Conservation (phyloP, 2,888 invertebrate genomes). For the Taphrorychus bicolor region DNA sequence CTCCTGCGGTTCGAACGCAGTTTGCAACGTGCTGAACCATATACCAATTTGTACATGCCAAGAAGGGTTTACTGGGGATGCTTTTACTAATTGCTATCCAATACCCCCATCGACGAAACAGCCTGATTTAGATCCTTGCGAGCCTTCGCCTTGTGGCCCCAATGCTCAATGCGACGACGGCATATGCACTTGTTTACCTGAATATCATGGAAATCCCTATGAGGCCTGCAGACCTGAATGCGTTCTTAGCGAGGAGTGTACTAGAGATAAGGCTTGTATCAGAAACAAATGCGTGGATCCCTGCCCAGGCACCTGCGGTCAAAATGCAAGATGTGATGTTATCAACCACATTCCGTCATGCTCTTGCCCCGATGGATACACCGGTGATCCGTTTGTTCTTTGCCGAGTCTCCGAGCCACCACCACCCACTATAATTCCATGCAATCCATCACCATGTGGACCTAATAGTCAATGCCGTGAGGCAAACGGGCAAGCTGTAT, state of each 20-base stretch:
- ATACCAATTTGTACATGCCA: conserved; percentile 82
- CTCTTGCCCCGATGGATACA: conserved; percentile 71
- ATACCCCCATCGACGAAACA: conserved; percentile 61
- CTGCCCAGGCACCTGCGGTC: conserved; percentile 74
- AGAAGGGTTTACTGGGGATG: conserved; percentile 80
- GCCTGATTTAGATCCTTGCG: conserved; percentile 66
- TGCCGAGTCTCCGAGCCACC: conserved; percentile 51
- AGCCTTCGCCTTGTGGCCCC: conserved; percentile 79
- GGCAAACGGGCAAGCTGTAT: conserved; percentile 62
- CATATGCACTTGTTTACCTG: conserved; percentile 67
- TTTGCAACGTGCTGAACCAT: conserved; percentile 80
- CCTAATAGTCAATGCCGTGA: conserved; percentile 64
- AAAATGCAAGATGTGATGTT: conserved; percentile 74
- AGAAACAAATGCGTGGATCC: conserved; percentile 74
- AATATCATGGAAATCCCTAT: conserved; percentile 73
- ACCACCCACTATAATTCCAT: conserved; percentile 55
- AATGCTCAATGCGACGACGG: conserved; percentile 73
- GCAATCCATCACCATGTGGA: conserved; percentile 64
- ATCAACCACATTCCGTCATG: conserved; percentile 77
- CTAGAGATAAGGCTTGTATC: conserved; percentile 69
- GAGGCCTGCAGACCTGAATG: conserved; percentile 75
- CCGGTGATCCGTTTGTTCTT: conserved; percentile 65
- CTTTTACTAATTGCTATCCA: conserved; percentile 74
- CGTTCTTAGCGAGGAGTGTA: conserved; percentile 71
- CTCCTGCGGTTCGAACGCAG: conserved; percentile 81